Evolutionary conservation across 1,140 invertebrate genomes (phyloP).

Genomic region (Drosophila sulfurigaster): DNA sequence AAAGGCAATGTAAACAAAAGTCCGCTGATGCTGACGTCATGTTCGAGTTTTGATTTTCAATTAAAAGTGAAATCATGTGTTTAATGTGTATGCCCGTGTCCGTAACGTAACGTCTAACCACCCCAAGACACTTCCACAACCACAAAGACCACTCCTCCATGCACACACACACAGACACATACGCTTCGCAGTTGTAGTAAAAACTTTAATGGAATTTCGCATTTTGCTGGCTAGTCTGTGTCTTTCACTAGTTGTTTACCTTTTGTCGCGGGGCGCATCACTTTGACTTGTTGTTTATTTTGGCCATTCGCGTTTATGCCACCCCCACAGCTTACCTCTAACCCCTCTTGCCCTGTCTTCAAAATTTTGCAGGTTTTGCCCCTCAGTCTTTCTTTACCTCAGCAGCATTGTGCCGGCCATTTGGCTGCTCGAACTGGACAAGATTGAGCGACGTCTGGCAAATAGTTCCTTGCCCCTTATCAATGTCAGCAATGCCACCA

Average conservation of each 20-base stretch:
- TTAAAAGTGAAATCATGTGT: constrained; percentile 84
- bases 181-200: constrained; percentile 46
- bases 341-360: neutral
- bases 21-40: constrained; percentile 73
- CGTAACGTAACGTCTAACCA: constrained; percentile 17
- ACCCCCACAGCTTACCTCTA: constrained; percentile 1
- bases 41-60: constrained; percentile 82
- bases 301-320: constrained; percentile 46
- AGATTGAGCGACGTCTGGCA: constrained; percentile 88
- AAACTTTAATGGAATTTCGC: constrained; percentile 80
- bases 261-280: constrained; percentile 66
- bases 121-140: constrained; percentile 13
- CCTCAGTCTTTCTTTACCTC: constrained; percentile 93
- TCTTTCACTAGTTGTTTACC: constrained; percentile 70
- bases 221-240: constrained; percentile 40
- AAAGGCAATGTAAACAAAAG: constrained; percentile 76
- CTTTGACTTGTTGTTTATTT: constrained; percentile 70
- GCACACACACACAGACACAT: constrained; percentile 38
- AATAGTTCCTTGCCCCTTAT: constrained; percentile 21
- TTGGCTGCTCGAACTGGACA: constrained; percentile 93
- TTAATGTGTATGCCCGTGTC: constrained; percentile 59
- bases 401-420: constrained; percentile 93
- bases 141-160: constrained; percentile 45
- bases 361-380: constrained; percentile 90
- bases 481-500: constrained; percentile 37